Evolutionary conservation across 1,140 invertebrate species (phyloP).

Genomic region (Drosophila grimshawi): DNA sequence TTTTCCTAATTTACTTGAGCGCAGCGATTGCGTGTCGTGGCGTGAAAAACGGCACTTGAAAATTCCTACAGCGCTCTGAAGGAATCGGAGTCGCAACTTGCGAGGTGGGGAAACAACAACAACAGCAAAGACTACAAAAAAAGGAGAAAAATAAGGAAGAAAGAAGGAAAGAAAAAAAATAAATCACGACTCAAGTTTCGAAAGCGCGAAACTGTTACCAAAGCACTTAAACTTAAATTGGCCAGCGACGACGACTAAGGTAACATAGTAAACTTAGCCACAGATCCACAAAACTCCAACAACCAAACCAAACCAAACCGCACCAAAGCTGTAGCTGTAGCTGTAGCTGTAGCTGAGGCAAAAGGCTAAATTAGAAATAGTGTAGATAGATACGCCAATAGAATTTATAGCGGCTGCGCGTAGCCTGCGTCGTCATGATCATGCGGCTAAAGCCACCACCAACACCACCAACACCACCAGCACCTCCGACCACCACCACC

Average conservation of each 20-base stretch:
- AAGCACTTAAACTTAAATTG: conserved; percentile 83
- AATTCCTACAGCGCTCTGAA: conserved; percentile 44
- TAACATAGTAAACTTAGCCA: conserved; percentile 53
- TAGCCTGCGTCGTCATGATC: conserved; percentile 72
- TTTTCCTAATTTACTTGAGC: conserved; percentile 82
- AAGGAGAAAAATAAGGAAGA: conserved; percentile 7
- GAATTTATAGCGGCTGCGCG: conserved; percentile 77
- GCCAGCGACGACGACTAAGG: conserved; percentile 54
- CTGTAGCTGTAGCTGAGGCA: conserved; percentile 6
- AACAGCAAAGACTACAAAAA: conserved; percentile 25
- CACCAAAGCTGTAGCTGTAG: conserved; percentile 10
- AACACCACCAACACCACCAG: neutral
- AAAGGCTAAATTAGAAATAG: conserved; percentile 79
- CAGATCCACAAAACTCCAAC: conserved; percentile 44
- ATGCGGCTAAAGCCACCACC: conserved; percentile 38
- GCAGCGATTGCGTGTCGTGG: conserved; percentile 79
- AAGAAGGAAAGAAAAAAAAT: conserved; percentile 44
- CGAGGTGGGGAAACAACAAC: conserved; percentile 23
- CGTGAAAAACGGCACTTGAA: conserved; percentile 82
- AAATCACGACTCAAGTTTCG: conserved; percentile 82
- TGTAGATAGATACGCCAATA: conserved; percentile 83
- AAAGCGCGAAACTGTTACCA: conserved; percentile 83
- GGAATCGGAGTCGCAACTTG: conserved; percentile 25
- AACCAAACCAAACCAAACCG: conserved; percentile 7
- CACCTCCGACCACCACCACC: neutral